Percentiles rank a stretch among this genome's conserved stretches.
These are phyloP conservation scores for Lucifuga dentata DNA, from an alignment of 2,113 vertebrate genomes.

Conservation along the genomic window DNA sequence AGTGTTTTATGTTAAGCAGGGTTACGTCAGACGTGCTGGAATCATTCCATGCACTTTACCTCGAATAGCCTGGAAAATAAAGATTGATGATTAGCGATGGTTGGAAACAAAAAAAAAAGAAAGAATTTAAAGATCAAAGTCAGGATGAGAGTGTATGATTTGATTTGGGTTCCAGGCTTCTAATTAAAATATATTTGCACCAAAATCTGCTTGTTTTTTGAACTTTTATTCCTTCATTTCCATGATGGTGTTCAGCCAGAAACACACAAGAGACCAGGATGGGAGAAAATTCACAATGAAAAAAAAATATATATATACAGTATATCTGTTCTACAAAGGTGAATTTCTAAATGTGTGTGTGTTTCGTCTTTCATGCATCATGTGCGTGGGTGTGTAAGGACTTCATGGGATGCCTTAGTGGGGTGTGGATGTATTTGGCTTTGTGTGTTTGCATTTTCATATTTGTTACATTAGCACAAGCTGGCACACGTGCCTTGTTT, in stretches of 20 bases:
- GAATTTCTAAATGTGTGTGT: background rate
- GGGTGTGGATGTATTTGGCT: slow-evolving; percentile 62
- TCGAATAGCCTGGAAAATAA: slow-evolving; percentile 7
- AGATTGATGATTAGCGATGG: background rate
- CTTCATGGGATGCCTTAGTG: slow-evolving; percentile 56
- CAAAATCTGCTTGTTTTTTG: slow-evolving; percentile 17
- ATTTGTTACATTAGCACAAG: background rate
- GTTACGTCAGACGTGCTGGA: slow-evolving; percentile 19
- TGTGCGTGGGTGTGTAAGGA: slow-evolving; percentile 42
- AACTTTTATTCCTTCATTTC: background rate
- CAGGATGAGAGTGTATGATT: slow-evolving; percentile 28
- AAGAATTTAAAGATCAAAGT: background rate
- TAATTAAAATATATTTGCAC: slow-evolving; percentile 68
- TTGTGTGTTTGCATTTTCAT: slow-evolving; percentile 7
- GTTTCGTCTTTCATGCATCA: background rate
- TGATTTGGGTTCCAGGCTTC: slow-evolving; percentile 46
- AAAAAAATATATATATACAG: too few relatives aligned
- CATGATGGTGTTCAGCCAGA: too few relatives aligned
- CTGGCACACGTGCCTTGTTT: background rate
- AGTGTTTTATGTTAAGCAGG: slow-evolving; percentile 34
- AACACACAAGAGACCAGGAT: too few relatives aligned
- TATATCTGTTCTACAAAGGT: background rate
- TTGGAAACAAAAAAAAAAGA: background rate
- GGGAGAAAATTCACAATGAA: too few relatives aligned
- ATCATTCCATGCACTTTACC: slow-evolving; percentile 3